Evolutionary conservation across 2,888 invertebrate genomes (phyloP).

Genomic region (Phrixothrix hirtus): DNA sequence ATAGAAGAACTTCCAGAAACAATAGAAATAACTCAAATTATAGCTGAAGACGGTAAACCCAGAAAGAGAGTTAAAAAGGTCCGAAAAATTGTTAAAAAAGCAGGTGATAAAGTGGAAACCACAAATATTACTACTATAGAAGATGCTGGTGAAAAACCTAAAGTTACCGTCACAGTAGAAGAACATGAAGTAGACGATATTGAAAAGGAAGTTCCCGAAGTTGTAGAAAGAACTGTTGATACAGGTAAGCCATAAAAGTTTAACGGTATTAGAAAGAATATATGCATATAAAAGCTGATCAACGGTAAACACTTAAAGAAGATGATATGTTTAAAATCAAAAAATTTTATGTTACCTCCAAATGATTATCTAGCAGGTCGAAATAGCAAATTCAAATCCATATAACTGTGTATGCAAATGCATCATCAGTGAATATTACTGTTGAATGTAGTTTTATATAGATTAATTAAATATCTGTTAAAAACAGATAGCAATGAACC

Average conservation of each 20-base stretch:
- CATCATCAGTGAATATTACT: too few relatives aligned
- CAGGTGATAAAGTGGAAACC: slow-evolving; percentile 42
- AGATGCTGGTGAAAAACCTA: slow-evolving; percentile 48
- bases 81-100: slow-evolving; percentile 22
- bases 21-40: slow-evolving; percentile 47
- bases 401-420: too few relatives aligned
- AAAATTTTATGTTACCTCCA: too few relatives aligned
- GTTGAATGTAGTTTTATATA: too few relatives aligned
- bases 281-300: slow-evolving; percentile 19
- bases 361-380: too few relatives aligned
- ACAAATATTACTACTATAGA: slow-evolving; percentile 48
- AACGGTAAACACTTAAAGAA: slow-evolving; percentile 5
- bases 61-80: slow-evolving; percentile 41
- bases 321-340: too few relatives aligned
- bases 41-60: slow-evolving; percentile 45
- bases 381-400: too few relatives aligned
- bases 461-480: too few relatives aligned
- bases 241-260: neutral
- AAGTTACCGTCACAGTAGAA: slow-evolving; percentile 44
- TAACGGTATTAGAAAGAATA: slow-evolving; percentile 16
- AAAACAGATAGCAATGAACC: too few relatives aligned
- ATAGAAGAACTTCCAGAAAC: slow-evolving; percentile 40
- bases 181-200: slow-evolving; percentile 42
- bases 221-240: slow-evolving; percentile 38
- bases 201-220: slow-evolving; percentile 42